Evolutionary conservation across 2,888 invertebrate species (phyloP).

Genomic region (Rhingia campestris): DNA sequence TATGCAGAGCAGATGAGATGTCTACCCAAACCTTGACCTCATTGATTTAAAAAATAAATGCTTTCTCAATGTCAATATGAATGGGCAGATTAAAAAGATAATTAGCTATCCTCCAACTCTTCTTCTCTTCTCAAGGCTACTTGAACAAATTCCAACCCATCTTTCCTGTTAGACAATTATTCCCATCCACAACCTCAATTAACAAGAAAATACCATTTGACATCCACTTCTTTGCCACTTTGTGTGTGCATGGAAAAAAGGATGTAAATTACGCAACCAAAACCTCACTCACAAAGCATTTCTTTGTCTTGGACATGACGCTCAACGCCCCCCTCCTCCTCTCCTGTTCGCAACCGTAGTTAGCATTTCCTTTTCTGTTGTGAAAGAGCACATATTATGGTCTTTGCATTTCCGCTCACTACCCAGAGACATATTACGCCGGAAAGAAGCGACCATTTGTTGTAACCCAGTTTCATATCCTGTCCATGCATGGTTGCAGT

Average conservation of each 20-base stretch:
- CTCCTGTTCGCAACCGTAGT: slow-evolving; percentile 5
- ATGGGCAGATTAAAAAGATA: no score
- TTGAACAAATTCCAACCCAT: no score
- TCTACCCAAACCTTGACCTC: no score
- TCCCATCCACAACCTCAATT: slow-evolving; percentile 38
- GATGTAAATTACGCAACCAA: slow-evolving; percentile 66
- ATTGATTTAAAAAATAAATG: no score
- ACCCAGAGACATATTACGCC: slow-evolving; percentile 70
- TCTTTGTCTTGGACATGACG: slow-evolving; percentile 1
- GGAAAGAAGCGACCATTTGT: slow-evolving; percentile 72
- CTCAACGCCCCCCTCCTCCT: background rate
- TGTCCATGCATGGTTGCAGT: slow-evolving; percentile 57
- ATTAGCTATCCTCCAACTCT: no score
- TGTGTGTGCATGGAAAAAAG: slow-evolving; percentile 34
- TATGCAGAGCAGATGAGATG: no score
- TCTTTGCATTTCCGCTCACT: slow-evolving; percentile 68
- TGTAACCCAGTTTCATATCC: slow-evolving; percentile 71
- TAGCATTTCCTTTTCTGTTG: slow-evolving; percentile 64
- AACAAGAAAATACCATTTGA: slow-evolving; percentile 49
- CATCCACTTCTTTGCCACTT: slow-evolving; percentile 40
- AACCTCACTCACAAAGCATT: slow-evolving; percentile 50
- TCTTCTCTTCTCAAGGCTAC: no score
- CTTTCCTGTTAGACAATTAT: background rate
- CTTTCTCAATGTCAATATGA: no score
- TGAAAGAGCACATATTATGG: slow-evolving; percentile 63